Evolutionary conservation across 2,113 vertebrate species (phyloP).

Genomic region (Mohoua ochrocephala): DNA sequence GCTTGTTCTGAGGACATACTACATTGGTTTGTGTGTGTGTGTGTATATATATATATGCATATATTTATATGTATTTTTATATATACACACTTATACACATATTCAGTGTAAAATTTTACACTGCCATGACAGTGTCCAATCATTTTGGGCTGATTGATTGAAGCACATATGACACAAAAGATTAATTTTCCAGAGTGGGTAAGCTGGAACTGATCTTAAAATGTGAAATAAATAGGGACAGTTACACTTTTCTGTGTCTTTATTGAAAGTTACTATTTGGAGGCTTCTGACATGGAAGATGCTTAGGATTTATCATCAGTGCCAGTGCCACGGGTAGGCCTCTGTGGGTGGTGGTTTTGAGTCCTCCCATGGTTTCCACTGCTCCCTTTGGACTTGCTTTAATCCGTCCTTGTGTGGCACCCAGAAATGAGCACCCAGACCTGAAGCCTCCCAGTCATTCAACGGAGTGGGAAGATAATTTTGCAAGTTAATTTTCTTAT

Average conservation of each 20-base stretch:
- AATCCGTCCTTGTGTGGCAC: background rate
- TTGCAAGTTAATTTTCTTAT: background rate
- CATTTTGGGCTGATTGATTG: background rate
- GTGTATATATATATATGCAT: background rate
- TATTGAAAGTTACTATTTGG: background rate
- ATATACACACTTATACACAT: fast-evolving
- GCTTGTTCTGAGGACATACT: background rate
- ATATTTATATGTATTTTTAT: background rate
- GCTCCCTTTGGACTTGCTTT: background rate
- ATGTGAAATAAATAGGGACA: background rate
- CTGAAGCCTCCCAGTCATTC: background rate
- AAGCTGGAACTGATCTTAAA: background rate
- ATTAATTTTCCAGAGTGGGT: background rate
- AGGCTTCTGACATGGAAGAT: background rate
- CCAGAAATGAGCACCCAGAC: background rate
- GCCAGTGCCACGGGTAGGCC: background rate
- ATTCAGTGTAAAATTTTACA: background rate
- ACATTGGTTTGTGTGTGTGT: background rate
- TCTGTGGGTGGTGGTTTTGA: background rate
- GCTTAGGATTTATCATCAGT: background rate
- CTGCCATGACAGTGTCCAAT: background rate
- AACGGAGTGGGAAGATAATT: background rate
- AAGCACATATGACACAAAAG: background rate
- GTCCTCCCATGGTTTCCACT: background rate
- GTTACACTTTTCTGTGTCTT: background rate